These are phyloP conservation scores for Dendrolimus houi DNA, from an alignment of 2,888 invertebrate genomes.

Conservation along the genomic window DNA sequence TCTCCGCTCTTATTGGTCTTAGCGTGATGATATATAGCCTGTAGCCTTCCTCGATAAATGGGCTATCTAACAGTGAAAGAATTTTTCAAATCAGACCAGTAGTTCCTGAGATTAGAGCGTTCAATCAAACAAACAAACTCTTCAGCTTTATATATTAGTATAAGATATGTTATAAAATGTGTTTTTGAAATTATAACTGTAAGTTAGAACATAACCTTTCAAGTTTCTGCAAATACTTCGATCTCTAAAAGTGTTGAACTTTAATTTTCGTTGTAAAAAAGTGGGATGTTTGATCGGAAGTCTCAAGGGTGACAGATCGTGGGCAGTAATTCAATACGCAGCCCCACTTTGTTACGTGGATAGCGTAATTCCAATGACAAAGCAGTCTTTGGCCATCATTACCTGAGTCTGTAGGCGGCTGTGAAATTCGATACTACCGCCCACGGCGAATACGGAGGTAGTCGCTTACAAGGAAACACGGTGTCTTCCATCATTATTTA, in stretches of 20 bases:
- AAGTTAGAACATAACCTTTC: too few relatives aligned
- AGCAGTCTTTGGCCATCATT: constrained; percentile 32
- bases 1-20: too few relatives aligned
- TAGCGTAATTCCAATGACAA: constrained; percentile 47
- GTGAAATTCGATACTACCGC: constrained; percentile 12
- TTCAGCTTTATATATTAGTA: too few relatives aligned
- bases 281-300: not conserved
- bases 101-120: too few relatives aligned
- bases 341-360: constrained; percentile 36
- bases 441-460: constrained; percentile 5
- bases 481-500: not conserved
- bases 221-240: too few relatives aligned
- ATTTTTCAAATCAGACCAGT: too few relatives aligned
- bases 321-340: constrained; percentile 36
- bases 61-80: too few relatives aligned
- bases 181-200: too few relatives aligned
- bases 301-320: constrained; percentile 36
- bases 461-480: not conserved
- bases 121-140: too few relatives aligned
- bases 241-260: not conserved
- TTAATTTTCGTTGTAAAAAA: not conserved
- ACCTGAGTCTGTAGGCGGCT: constrained; percentile 17
- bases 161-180: too few relatives aligned
- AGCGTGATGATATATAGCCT: too few relatives aligned
- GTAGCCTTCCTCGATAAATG: too few relatives aligned